Percentiles rank a stretch among this genome's conserved stretches.
These are phyloP conservation scores for Sapayoa aenigma DNA, from an alignment of 2,113 vertebrate species.

Conservation along the genomic window DNA sequence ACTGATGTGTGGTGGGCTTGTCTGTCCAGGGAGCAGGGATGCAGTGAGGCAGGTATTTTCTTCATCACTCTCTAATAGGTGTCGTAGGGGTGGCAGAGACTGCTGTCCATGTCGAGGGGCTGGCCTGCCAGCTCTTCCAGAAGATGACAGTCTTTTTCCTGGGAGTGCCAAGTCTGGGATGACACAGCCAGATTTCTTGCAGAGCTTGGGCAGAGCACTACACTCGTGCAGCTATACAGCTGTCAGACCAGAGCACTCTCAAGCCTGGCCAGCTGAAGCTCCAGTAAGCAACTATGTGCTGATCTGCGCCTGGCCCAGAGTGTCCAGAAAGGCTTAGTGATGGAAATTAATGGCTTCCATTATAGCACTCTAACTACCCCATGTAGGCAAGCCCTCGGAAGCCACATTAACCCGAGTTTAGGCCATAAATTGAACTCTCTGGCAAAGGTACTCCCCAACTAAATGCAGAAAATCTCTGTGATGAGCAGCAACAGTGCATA, in stretches of 20 bases:
- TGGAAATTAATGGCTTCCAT: slow-evolving; percentile 5
- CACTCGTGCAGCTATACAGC: neutral
- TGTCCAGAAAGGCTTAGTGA: neutral
- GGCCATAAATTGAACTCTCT: slow-evolving; percentile 40
- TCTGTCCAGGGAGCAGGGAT: neutral
- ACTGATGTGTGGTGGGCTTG: neutral
- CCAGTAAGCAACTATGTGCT: fast-evolving
- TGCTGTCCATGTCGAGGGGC: fast-evolving
- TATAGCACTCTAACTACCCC: neutral
- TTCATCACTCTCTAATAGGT: neutral
- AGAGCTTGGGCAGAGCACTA: neutral
- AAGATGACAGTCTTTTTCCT: neutral
- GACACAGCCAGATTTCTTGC: neutral
- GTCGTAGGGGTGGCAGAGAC: neutral
- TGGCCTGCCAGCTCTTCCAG: neutral
- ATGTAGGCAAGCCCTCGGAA: slow-evolving; percentile 14
- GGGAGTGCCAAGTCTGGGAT: neutral
- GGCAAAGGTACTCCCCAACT: slow-evolving; percentile 37
- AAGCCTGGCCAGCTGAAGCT: neutral
- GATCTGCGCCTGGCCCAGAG: fast-evolving
- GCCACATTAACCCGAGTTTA: slow-evolving; percentile 11
- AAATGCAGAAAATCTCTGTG: slow-evolving; percentile 39
- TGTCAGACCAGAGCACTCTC: neutral
- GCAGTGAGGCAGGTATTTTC: neutral
- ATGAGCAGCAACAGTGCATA: slow-evolving; percentile 34